These are phyloP conservation scores for Octonoba sinensis DNA, from an alignment of 2,888 invertebrate species.

Conservation along the genomic window DNA sequence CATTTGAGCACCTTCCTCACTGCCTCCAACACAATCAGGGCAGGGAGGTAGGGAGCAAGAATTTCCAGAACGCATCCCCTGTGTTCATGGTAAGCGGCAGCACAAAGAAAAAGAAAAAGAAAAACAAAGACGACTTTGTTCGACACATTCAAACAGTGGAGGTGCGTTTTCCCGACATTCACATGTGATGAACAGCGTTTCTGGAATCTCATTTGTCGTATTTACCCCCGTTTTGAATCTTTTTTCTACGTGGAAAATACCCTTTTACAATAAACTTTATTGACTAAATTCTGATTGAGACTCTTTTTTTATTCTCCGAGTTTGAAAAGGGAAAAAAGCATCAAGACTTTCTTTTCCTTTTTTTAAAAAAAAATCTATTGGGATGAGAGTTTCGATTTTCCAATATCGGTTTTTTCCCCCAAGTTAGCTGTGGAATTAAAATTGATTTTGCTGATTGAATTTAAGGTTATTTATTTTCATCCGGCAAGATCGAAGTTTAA, in stretches of 20 bases:
- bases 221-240: constrained; percentile 49
- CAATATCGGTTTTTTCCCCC: not conserved
- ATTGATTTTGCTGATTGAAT: constrained; percentile 1
- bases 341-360: not conserved
- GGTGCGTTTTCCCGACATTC: constrained; percentile 53
- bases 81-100: constrained; percentile 53
- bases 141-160: constrained; percentile 59
- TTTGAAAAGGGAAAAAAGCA: not conserved
- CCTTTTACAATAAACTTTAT: constrained; percentile 57
- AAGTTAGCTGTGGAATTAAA: not conserved
- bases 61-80: constrained; percentile 41
- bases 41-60: constrained; percentile 41
- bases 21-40: constrained; percentile 56
- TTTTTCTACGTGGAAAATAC: constrained; percentile 50
- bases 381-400: not conserved
- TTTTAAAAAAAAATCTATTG: not conserved
- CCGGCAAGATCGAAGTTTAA: no score
- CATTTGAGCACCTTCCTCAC: constrained; percentile 35
- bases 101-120: constrained; percentile 49
- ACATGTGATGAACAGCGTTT: constrained; percentile 49
- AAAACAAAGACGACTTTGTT: constrained; percentile 53
- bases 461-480: no score
- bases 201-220: constrained; percentile 35
- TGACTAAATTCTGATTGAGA: not conserved
- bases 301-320: not conserved